Evolutionary conservation across 2,113 vertebrate species (phyloP).

Genomic region (Canis aureus): DNA sequence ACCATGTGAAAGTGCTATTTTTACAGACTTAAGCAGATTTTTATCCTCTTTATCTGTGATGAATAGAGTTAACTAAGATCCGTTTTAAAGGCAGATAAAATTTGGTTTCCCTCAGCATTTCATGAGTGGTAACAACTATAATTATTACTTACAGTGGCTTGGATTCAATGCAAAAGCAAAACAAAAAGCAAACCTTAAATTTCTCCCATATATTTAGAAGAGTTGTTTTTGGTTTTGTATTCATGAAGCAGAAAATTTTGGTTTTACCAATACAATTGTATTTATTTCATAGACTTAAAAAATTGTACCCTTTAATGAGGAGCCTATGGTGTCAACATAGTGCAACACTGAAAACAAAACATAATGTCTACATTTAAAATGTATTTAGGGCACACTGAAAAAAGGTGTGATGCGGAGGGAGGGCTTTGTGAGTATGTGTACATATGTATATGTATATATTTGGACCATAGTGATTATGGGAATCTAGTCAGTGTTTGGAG

Average conservation of each 20-base stretch:
- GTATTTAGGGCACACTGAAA: neutral
- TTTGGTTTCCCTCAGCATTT: slow-evolving; percentile 27
- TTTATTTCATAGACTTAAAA: slow-evolving; percentile 39
- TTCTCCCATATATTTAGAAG: slow-evolving; percentile 19
- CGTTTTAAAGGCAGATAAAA: slow-evolving; percentile 31
- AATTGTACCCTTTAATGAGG: neutral
- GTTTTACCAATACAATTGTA: neutral
- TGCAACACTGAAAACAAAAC: slow-evolving; percentile 17
- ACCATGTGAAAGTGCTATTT: neutral
- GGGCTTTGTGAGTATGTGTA: neutral
- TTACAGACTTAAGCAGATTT: neutral
- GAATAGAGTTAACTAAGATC: slow-evolving; percentile 10
- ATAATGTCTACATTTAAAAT: slow-evolving; percentile 15
- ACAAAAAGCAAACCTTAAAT: slow-evolving; percentile 6
- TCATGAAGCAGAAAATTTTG: slow-evolving; percentile 1
- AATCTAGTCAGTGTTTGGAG: neutral
- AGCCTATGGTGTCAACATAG: neutral
- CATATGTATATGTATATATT: neutral
- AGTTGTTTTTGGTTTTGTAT: slow-evolving; percentile 14
- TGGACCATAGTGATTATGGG: neutral
- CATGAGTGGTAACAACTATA: neutral
- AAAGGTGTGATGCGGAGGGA: neutral
- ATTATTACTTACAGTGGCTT: neutral
- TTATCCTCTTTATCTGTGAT: neutral
- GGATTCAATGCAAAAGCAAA: neutral